phyloP scores from a whole-genome alignment of 2,113 vertebrate genomes.

The Corythornis madagascariensis region DNA sequence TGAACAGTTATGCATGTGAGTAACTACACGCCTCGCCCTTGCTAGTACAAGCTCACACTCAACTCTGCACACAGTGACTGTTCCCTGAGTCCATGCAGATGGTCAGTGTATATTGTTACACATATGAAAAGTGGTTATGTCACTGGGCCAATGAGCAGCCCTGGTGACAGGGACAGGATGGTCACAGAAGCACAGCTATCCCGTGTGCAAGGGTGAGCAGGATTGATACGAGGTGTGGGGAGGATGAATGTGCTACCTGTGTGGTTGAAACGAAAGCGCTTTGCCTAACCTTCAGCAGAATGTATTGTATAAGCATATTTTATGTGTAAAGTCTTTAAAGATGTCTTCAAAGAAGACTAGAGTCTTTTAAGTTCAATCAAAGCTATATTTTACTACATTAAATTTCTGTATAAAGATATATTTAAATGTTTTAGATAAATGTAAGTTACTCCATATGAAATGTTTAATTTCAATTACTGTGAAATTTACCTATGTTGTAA shows the following conservation, averaged over 20 bases:
- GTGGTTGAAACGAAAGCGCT: conserved; percentile 78
- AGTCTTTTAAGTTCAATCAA: conserved; percentile 85
- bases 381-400: conserved; percentile 89
- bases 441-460: conserved; percentile 80
- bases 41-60: neutral
- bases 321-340: conserved; percentile 84
- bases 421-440: conserved; percentile 82
- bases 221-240: neutral
- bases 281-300: conserved; percentile 87
- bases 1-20: neutral
- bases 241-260: conserved; percentile 75
- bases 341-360: conserved; percentile 88
- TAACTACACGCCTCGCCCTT: neutral
- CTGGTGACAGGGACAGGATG: neutral
- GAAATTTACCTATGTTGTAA: conserved; percentile 79
- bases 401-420: conserved; percentile 84
- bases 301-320: conserved; percentile 84
- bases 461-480: conserved; percentile 85
- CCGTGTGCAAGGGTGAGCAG: neutral
- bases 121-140: accelerated
- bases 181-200: neutral
- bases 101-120: neutral
- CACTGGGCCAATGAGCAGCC: neutral
- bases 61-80: neutral
- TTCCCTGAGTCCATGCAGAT: neutral